A percentile compares a stretch with the other conserved stretches of the same genome.
These are phyloP conservation scores for Periplaneta americana DNA, from an alignment of 1,140 invertebrate genomes.

Conservation along the genomic window DNA sequence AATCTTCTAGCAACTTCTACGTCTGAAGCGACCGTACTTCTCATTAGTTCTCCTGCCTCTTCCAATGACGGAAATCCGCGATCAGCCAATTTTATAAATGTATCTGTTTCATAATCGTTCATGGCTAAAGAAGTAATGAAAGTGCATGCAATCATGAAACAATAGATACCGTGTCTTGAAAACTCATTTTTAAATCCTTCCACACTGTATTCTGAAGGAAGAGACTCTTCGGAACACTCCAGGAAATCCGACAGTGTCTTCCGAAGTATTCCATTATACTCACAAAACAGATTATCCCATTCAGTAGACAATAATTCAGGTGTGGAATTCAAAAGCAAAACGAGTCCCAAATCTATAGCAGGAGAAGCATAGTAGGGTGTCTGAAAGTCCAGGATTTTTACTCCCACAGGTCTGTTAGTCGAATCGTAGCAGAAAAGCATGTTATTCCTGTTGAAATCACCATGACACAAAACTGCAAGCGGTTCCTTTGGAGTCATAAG, in stretches of 20 bases:
- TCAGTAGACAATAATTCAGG: slow-evolving; percentile 31
- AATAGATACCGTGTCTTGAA: background rate
- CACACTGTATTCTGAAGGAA: background rate
- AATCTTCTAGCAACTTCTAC: too few species aligned
- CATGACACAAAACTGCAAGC: slow-evolving; percentile 35
- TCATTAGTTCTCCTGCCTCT: too few species aligned
- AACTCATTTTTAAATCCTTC: background rate
- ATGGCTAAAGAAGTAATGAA: too few species aligned
- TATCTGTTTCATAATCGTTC: too few species aligned
- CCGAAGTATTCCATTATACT: slow-evolving; percentile 34
- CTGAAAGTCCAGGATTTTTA: slow-evolving; percentile 39
- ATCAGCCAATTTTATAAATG: background rate
- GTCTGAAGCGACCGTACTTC: too few species aligned
- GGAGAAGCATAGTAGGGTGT: slow-evolving; percentile 33
- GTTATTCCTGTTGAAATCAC: slow-evolving; percentile 38
- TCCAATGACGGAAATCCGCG: background rate
- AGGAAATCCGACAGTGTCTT: slow-evolving; percentile 29
- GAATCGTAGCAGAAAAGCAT: slow-evolving; percentile 28
- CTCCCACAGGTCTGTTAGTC: slow-evolving; percentile 20
- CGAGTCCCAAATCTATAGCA: slow-evolving; percentile 36
- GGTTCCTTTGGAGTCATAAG: slow-evolving; percentile 23
- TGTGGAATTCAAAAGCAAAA: slow-evolving; percentile 34
- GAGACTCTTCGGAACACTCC: background rate
- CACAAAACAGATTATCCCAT: slow-evolving; percentile 35
- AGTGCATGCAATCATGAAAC: background rate